Base-by-base conservation (phyloP, 1,140 invertebrate genomes). In the Sinonovacula constricta region DNA sequence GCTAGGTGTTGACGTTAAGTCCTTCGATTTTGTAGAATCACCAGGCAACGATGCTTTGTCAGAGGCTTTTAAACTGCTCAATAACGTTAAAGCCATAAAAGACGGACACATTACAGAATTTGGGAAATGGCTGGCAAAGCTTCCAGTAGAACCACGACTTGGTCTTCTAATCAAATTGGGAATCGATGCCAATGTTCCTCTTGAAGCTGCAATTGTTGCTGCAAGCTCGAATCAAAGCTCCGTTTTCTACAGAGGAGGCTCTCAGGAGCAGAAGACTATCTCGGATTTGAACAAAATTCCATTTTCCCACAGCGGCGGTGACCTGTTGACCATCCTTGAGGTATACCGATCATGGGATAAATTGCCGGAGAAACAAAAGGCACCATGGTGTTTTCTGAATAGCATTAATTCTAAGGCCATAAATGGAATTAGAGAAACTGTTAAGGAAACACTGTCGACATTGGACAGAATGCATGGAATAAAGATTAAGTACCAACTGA, bases 301-400 rank as follows among this genome's bases (percentile, higher is more conserved):
- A n/a, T 90, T 88, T 77, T 85, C 85, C 69, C 95, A 96, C 0
- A 92, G 93, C 26, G 93, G 96, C 83, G 98, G 98, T 10, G 98
- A 99, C 92, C 96, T 97, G 86, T 93, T 99, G 3, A 98, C 96
- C 15, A 91, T 98, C 36, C 90, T 99, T 0, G 98, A 98, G 90
- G 94, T 99, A n/a, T 98, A 94, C 87, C 94, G 95, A 85, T 79
- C 80, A 57, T 90, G 87, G 85, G 45, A 81, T 56, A 56, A 65
- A n/a, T 62, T 81, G 22, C 62, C 69, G 24, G 85, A 86, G 65
- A 81, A 81, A 26, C 18, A 81, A 51, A 86, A 86, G 72, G 81
- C 72, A 1, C 79, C 56, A 51, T 89, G 87, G 88, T 89, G 88
- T 66, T 18, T 78, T 4, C 49, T 69, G 30, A 87, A 90, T 63